These are phyloP conservation scores for Proteles cristata DNA, from an alignment of 2,113 vertebrate species.

Conservation along the genomic window DNA sequence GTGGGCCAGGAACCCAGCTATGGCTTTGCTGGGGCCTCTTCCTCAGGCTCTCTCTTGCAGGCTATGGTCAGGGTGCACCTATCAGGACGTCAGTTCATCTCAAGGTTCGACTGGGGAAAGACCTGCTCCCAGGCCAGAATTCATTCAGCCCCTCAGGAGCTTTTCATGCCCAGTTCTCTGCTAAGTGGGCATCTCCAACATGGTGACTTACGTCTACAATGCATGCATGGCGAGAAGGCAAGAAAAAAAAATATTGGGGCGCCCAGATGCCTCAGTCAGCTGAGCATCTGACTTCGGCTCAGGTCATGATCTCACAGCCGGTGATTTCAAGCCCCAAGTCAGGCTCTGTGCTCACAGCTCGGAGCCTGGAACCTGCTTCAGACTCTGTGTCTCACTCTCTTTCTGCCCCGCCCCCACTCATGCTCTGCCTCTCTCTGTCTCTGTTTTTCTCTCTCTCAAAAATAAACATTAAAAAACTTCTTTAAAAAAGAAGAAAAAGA, in stretches of 20 bases:
- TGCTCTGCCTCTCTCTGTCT: no score
- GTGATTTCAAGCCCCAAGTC: no score
- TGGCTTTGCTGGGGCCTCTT: neutral
- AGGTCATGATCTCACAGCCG: no score
- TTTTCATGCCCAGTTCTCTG: neutral
- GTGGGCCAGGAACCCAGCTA: neutral
- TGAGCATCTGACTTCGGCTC: no score
- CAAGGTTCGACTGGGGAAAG: neutral
- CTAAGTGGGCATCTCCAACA: neutral
- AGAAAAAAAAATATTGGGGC: neutral
- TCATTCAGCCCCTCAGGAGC: neutral
- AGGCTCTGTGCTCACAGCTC: no score
- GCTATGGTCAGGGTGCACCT: neutral
- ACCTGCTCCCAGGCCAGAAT: neutral
- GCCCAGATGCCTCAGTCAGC: no score
- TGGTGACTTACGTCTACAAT: neutral
- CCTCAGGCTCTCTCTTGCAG: neutral
- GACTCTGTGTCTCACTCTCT: no score
- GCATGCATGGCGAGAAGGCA: neutral
- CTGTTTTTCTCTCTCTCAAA: no score
- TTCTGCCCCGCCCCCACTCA: no score
- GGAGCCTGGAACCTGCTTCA: no score
- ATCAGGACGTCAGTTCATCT: neutral
- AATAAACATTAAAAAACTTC: no score
- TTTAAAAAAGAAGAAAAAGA: neutral